phyloP scores from a whole-genome alignment of 2,113 vertebrate genomes.

The Daboia siamensis region DNA sequence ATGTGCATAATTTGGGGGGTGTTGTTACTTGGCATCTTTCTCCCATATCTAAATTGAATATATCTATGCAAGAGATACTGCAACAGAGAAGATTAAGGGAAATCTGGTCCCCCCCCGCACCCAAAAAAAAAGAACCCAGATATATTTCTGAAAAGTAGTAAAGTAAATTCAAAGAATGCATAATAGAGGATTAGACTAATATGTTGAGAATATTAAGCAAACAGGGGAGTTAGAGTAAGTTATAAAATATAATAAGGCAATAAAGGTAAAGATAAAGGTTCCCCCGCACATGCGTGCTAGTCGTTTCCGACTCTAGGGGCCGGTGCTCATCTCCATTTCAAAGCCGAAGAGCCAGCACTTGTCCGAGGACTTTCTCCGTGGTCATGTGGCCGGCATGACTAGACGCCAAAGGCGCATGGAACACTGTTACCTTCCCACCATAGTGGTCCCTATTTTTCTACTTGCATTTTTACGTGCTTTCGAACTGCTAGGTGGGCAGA shows the following conservation, averaged over 20 bases:
- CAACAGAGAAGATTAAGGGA: background rate
- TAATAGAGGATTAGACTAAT: background rate
- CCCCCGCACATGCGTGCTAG: too few relatives aligned
- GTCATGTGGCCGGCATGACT: too few relatives aligned
- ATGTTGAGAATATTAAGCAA: background rate
- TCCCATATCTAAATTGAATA: background rate
- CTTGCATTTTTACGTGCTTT: too few relatives aligned
- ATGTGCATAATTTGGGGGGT: background rate
- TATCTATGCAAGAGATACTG: background rate
- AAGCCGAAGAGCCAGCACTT: too few relatives aligned
- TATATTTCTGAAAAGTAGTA: background rate
- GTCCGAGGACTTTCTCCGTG: too few relatives aligned
- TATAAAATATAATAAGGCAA: background rate
- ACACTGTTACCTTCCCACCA: too few relatives aligned
- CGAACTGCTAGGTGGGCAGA: too few relatives aligned
- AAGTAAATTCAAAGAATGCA: background rate
- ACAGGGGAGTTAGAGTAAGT: background rate
- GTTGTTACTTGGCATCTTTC: background rate
- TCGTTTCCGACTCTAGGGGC: too few relatives aligned
- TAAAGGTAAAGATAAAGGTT: too few relatives aligned
- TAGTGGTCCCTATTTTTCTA: too few relatives aligned
- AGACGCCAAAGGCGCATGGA: too few relatives aligned
- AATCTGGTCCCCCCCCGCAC: background rate
- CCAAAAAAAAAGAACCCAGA: background rate
- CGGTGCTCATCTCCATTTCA: too few relatives aligned